Conservation (phyloP, 2,113 vertebrate species). For the Carassius carassius region DNA sequence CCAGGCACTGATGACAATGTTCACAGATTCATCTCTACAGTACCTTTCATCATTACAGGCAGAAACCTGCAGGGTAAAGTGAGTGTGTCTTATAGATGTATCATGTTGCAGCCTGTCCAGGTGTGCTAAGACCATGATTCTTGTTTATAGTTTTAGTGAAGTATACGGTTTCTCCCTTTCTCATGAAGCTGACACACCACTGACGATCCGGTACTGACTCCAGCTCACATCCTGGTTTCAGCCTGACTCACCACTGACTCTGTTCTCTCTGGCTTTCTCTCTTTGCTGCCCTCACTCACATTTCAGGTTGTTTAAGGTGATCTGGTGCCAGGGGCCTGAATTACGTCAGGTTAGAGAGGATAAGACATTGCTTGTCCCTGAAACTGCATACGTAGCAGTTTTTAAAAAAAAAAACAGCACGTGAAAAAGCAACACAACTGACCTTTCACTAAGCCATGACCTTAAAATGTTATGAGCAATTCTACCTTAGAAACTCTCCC, state of each 20-base stretch:
- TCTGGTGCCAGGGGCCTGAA: not conserved
- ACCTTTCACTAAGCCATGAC: not conserved
- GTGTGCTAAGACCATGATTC: constrained; percentile 47
- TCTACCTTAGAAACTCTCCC: not conserved
- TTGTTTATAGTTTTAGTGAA: constrained; percentile 22
- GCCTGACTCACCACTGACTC: not conserved
- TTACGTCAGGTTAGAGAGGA: constrained; percentile 6
- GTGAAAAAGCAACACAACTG: not conserved
- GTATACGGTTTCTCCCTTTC: constrained; percentile 54
- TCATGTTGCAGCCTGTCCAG: constrained; percentile 45
- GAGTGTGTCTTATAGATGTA: constrained; percentile 39
- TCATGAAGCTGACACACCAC: constrained; percentile 15
- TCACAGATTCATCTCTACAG: not conserved
- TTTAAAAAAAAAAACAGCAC: not conserved
- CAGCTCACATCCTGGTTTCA: not conserved
- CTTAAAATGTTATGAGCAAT: not conserved
- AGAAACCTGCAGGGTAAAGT: not conserved
- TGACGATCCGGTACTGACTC: not conserved
- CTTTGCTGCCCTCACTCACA: constrained; percentile 27
- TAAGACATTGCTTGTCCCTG: not conserved
- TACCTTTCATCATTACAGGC: not conserved
- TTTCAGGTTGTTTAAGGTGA: constrained; percentile 24
- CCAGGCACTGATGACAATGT: not conserved
- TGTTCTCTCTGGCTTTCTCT: not conserved
- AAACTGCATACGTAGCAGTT: constrained; percentile 22